Base-by-base conservation (phyloP, 2,888 invertebrate species). In the Corbicula japonica region DNA sequence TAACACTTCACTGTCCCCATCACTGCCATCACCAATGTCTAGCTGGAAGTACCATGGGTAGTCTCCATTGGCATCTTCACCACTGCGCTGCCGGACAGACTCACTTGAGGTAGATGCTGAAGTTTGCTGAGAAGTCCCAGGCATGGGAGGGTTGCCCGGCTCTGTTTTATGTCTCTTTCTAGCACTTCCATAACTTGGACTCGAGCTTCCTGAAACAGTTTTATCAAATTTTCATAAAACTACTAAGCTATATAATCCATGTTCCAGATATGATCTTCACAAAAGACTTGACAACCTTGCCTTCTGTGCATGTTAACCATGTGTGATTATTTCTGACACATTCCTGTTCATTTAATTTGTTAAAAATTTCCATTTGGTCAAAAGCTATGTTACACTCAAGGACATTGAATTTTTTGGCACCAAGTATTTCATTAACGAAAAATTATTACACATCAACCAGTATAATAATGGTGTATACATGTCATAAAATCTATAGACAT, bases 41-140 rank as follows among this genome's bases (percentile, higher is more conserved):
- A 83, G 74, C 48, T 79, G 69, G 66, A 86, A 82, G 60, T 85
- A 87, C 86, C 86, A 87, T 0, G 86, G 87, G 50, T 75, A 87
- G 4, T 61, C 52, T 0, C 72, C 68, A 12, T 63, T 52, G 6
- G 77, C 71, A 6, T 41, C 41, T 50, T 79, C 82, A 30, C 76
- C 79, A 34, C 76, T 74, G 15, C 79, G 63, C 46, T 60, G 65
- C 18, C 81, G 50, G n/a, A 48, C 28, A 18, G 76, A 72, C 26
- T 65, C 63, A 6, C 54, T 54, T 2, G 18, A 10, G 10, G 21
- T 34, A 15, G 30, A 8, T 26, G 28, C 28, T 15, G 21, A 34
- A 21, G 28, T 12, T n/a, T n/a, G n/a, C n/a, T n/a, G n/a, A n/a
- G n/a, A n/a, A 44, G 10, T 6, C 62, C 44, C 28, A 44, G 2